phyloP scores from a whole-genome alignment of 1,140 invertebrate species.

The Teleopsis dalmanni region DNA sequence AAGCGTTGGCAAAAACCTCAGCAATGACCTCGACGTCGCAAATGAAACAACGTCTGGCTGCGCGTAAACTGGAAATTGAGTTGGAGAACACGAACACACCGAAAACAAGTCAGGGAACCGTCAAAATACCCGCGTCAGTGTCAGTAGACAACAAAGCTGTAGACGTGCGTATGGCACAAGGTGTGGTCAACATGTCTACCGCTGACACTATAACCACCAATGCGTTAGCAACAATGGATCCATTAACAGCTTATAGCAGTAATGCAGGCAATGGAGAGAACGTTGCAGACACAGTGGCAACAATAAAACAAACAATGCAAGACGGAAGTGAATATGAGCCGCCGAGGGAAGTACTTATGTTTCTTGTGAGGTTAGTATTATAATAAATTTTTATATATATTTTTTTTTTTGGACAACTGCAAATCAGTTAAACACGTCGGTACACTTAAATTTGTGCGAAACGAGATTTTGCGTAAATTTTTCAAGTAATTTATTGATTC shows the following conservation, averaged over 20 bases:
- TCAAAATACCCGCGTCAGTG: background rate
- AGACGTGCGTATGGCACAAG: background rate
- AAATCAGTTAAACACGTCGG: too few species aligned
- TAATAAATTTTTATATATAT: too few species aligned
- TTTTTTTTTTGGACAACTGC: too few species aligned
- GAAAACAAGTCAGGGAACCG: background rate
- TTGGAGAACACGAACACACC: constrained; percentile 27
- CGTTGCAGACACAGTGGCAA: constrained; percentile 9
- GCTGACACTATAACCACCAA: background rate
- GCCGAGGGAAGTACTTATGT: constrained; percentile 54
- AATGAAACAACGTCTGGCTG: constrained; percentile 48
- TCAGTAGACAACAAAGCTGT: background rate
- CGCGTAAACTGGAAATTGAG: constrained; percentile 48
- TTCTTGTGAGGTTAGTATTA: constrained; percentile 53
- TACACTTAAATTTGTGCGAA: too few species aligned
- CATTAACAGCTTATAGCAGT: background rate
- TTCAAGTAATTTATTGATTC: too few species aligned
- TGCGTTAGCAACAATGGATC: background rate
- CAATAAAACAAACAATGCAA: constrained; percentile 8
- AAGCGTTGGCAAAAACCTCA: constrained; percentile 51
- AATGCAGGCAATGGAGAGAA: background rate
- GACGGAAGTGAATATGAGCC: constrained; percentile 48
- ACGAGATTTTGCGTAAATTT: too few species aligned
- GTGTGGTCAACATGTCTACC: background rate
- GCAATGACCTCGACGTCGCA: constrained; percentile 50